Evolutionary conservation across 2,797 vertebrate species (phyloP).

Genomic region (Enteromius viviparus): DNA sequence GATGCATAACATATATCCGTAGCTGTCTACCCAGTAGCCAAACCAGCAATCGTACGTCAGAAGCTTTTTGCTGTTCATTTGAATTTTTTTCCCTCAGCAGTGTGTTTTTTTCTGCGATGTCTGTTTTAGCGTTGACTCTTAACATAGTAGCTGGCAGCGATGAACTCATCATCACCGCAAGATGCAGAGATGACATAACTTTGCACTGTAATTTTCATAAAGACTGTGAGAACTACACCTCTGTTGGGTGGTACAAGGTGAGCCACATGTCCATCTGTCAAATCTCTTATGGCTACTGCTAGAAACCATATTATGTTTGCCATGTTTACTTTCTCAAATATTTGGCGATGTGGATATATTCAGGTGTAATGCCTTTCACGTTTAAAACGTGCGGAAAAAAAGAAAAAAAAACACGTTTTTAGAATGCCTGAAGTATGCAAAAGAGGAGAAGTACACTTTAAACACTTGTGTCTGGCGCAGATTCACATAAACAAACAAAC

Average conservation of each 20-base stretch:
- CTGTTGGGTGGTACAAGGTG: slow-evolving; percentile 77
- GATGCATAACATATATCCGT: background rate
- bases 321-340: background rate
- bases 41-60: background rate
- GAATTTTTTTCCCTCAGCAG: background rate
- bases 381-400: background rate
- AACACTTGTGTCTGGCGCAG: background rate
- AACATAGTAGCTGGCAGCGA: background rate
- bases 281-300: background rate
- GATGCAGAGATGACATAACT: slow-evolving; percentile 56
- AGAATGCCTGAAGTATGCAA: background rate
- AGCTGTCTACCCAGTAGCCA: background rate
- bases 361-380: background rate
- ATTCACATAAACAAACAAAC: background rate
- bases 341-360: background rate
- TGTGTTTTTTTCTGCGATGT: background rate
- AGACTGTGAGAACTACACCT: slow-evolving; percentile 33
- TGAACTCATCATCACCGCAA: background rate
- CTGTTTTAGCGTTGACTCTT: slow-evolving; percentile 18
- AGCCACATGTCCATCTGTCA: background rate
- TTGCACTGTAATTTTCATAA: slow-evolving; percentile 63
- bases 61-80: background rate
- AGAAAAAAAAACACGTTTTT: background rate
- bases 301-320: background rate
- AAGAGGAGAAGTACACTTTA: background rate